These are phyloP conservation scores for Arvicanthis niloticus DNA, from an alignment of 2,113 vertebrate species.

Conservation along the genomic window DNA sequence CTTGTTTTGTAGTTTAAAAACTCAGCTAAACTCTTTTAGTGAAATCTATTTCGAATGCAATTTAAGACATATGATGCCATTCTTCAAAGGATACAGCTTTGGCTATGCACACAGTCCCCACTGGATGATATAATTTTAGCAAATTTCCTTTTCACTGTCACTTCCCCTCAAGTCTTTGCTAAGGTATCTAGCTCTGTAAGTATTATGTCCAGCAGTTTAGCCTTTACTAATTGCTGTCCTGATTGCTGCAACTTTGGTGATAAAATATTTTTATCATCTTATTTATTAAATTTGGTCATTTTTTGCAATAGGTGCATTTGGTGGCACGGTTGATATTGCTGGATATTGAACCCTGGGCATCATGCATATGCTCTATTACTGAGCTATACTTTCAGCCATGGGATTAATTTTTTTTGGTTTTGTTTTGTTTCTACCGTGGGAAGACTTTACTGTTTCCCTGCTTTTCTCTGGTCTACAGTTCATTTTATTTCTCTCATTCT, in stretches of 20 bases:
- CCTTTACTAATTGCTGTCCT: not conserved
- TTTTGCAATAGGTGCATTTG: not conserved
- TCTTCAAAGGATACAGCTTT: not conserved
- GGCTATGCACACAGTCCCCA: not conserved
- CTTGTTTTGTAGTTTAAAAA: conserved; percentile 5
- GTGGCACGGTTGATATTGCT: not conserved
- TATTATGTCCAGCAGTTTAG: not conserved
- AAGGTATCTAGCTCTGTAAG: not conserved
- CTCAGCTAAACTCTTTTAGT: conserved; percentile 23
- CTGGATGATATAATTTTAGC: not conserved
- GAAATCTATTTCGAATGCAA: not conserved
- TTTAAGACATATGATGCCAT: not conserved
- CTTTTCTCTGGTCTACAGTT: not conserved
- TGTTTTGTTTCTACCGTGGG: not conserved
- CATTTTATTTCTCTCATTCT: not conserved
- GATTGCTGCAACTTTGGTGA: not conserved
- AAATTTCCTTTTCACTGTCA: not conserved
- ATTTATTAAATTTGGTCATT: too few relatives aligned
- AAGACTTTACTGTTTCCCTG: not conserved
- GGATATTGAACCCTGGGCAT: not conserved
- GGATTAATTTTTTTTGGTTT: not conserved
- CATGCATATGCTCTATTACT: not conserved
- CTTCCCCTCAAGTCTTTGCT: not conserved
- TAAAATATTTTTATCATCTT: not conserved
- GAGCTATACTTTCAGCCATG: not conserved